These are phyloP conservation scores for Melolontha melolontha DNA, from an alignment of 2,888 invertebrate genomes.

Conservation along the genomic window DNA sequence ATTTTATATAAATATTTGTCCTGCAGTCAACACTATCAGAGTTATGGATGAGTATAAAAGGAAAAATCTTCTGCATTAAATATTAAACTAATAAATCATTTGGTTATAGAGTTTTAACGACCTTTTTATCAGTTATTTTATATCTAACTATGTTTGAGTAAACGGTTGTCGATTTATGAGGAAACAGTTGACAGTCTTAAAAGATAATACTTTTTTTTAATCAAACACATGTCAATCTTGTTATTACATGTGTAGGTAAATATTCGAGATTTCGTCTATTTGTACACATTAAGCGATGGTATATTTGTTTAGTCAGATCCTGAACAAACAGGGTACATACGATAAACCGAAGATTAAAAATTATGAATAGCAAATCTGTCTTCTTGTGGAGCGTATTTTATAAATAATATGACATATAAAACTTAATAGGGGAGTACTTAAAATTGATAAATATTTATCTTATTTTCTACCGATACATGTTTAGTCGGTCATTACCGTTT, in stretches of 20 bases:
- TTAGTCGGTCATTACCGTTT: too few species aligned
- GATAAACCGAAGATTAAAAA: slow-evolving; percentile 44
- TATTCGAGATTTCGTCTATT: slow-evolving; percentile 45
- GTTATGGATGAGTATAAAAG: neutral
- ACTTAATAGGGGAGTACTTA: too few species aligned
- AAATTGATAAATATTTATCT: too few species aligned
- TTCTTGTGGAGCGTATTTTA: slow-evolving; percentile 38
- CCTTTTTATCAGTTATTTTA: slow-evolving; percentile 21
- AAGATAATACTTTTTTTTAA: slow-evolving; percentile 45
- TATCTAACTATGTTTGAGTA: slow-evolving; percentile 5
- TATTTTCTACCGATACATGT: too few species aligned
- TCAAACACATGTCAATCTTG: slow-evolving; percentile 46
- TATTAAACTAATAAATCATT: slow-evolving; percentile 25
- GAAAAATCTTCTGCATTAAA: slow-evolving; percentile 8
- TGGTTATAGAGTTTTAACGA: slow-evolving; percentile 17
- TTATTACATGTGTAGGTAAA: slow-evolving; percentile 49
- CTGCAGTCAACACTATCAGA: too few species aligned
- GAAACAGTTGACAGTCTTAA: slow-evolving; percentile 47
- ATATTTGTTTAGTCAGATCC: slow-evolving; percentile 42
- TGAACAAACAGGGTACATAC: slow-evolving; percentile 40
- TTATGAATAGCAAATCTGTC: slow-evolving; percentile 47
- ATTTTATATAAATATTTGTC: too few species aligned
- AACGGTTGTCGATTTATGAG: slow-evolving; percentile 37
- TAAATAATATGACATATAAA: slow-evolving; percentile 42
- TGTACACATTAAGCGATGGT: slow-evolving; percentile 23